These are phyloP conservation scores for Peromyscus melanophrys DNA, from an alignment of 2,797 vertebrate genomes.

Conservation along the genomic window DNA sequence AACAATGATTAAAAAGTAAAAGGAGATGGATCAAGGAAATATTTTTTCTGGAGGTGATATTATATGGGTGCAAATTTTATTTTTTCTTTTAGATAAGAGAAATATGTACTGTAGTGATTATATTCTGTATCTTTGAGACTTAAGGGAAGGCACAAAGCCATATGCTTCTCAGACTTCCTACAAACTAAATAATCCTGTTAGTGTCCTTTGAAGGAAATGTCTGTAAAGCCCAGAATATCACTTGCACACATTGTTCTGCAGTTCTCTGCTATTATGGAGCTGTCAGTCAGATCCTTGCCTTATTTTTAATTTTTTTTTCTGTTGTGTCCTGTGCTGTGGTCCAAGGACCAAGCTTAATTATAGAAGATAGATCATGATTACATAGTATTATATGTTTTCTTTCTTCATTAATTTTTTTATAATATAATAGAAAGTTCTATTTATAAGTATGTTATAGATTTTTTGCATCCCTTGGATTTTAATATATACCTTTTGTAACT, in stretches of 20 bases:
- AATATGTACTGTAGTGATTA: neutral
- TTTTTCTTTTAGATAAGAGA: neutral
- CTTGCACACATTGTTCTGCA: neutral
- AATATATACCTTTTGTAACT: neutral
- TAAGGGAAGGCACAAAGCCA: neutral
- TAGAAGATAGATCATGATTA: neutral
- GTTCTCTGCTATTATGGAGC: neutral
- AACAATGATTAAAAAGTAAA: neutral
- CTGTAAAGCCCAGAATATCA: constrained; percentile 17
- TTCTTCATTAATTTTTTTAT: neutral
- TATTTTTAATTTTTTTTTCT: neutral
- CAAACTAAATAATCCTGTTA: constrained; percentile 34
- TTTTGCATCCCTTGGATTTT: neutral
- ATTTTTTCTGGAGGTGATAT: neutral
- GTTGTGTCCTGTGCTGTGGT: neutral
- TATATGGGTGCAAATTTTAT: neutral
- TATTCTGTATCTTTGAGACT: constrained; percentile 29
- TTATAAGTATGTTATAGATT: neutral
- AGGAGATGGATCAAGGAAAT: neutral
- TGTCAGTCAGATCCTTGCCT: neutral
- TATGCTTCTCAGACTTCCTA: constrained; percentile 23
- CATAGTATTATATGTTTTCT: neutral
- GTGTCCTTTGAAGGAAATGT: neutral
- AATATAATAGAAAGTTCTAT: neutral
- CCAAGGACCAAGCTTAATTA: neutral